Conservation (phyloP, 2,113 vertebrate genomes). For the Vulpes ferrilata region DNA sequence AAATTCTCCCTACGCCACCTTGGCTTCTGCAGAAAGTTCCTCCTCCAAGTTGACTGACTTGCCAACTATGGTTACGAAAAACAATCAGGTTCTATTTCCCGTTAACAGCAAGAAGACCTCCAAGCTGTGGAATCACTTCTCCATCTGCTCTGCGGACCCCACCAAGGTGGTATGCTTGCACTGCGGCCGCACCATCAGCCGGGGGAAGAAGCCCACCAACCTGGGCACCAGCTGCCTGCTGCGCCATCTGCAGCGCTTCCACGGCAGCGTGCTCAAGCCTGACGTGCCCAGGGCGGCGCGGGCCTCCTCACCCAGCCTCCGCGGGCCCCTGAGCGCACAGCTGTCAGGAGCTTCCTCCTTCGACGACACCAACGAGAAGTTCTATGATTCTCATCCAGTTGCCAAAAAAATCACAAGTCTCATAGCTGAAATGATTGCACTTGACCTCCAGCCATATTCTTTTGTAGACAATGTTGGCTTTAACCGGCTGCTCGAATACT, state of each 20-base stretch:
- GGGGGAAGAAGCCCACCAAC: slow-evolving; percentile 98
- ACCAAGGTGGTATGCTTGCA: slow-evolving; percentile 98
- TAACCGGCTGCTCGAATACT: slow-evolving; percentile 95
- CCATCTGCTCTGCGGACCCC: slow-evolving; percentile 95
- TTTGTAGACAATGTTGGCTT: slow-evolving; percentile 96
- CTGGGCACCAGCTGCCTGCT: slow-evolving; percentile 97
- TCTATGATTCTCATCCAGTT: slow-evolving; percentile 95
- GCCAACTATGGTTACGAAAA: slow-evolving; percentile 83
- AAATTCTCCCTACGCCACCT: slow-evolving; percentile 89
- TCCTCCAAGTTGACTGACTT: slow-evolving; percentile 88
- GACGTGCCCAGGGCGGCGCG: slow-evolving; percentile 90
- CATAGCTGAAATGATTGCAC: slow-evolving; percentile 98
- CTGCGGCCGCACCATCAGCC: slow-evolving; percentile 98
- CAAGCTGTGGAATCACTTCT: slow-evolving; percentile 99
- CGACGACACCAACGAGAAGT: slow-evolving; percentile 90
- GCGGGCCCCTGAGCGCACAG: slow-evolving; percentile 87
- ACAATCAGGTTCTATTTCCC: slow-evolving; percentile 89
- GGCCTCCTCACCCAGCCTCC: slow-evolving; percentile 87
- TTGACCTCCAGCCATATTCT: slow-evolving; percentile 98
- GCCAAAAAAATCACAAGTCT: slow-evolving; percentile 99
- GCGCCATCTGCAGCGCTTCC: slow-evolving; percentile 97
- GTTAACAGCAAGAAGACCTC: slow-evolving; percentile 97
- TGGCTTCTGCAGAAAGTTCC: slow-evolving; percentile 90
- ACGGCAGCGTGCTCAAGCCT: slow-evolving; percentile 93
- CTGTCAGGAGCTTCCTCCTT: slow-evolving; percentile 88